phyloP scores from a whole-genome alignment of 2,888 invertebrate genomes.

The Parnassius mnemosyne region DNA sequence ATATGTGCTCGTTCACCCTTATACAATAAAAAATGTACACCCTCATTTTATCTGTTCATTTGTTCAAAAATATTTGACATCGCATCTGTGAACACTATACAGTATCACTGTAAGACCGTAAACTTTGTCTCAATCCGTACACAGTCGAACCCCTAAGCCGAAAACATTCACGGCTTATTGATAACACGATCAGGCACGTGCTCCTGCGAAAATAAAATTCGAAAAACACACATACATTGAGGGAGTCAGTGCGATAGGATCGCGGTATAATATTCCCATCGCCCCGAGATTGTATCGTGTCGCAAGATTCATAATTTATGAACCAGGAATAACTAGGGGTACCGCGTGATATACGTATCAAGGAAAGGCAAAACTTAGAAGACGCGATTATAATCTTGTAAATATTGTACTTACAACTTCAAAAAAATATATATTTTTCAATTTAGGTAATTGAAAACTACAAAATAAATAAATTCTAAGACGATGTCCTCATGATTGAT shows the following conservation, averaged over 20 bases:
- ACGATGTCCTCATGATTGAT: no score
- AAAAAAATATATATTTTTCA: no score
- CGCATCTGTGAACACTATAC: no score
- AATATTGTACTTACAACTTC: no score
- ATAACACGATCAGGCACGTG: conserved; percentile 21
- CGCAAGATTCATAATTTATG: conserved; percentile 72
- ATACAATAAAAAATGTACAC: no score
- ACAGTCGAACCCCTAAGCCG: conserved; percentile 9
- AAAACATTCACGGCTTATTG: conserved; percentile 21
- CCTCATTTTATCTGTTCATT: no score
- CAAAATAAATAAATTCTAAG: no score
- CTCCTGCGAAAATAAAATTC: conserved; percentile 41
- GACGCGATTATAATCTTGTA: not conserved
- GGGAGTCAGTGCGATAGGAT: conserved; percentile 44
- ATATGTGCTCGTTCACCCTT: no score
- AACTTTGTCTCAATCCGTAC: not conserved
- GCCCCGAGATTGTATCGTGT: conserved; percentile 66
- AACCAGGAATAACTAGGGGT: conserved; percentile 55
- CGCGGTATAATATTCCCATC: conserved; percentile 67
- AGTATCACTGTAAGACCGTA: no score
- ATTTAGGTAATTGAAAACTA: no score
- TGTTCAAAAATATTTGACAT: no score
- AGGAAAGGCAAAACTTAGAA: conserved; percentile 4
- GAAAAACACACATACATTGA: conserved; percentile 42
- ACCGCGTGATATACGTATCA: conserved; percentile 38